Conservation (phyloP, 2,797 vertebrate genomes). For the Protosalanx chinensis region DNA sequence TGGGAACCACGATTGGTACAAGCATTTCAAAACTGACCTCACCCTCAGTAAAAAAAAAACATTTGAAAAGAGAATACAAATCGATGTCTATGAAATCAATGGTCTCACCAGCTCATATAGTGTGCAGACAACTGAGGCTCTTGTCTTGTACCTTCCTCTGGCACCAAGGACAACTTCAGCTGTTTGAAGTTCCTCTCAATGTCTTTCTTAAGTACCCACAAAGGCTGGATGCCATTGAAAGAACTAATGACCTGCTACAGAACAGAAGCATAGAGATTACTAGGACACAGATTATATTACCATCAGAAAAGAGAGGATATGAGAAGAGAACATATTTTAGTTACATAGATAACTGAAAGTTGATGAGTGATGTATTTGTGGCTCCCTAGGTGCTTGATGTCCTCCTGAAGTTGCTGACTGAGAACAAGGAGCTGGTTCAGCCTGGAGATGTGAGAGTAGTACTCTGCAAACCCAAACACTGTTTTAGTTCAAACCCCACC, state of each 20-base stretch:
- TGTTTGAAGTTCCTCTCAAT: slow-evolving; percentile 83
- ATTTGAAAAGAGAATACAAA: background rate
- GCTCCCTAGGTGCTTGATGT: slow-evolving; percentile 78
- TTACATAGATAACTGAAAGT: slow-evolving; percentile 81
- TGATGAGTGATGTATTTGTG: slow-evolving; percentile 84
- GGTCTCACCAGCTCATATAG: slow-evolving; percentile 74
- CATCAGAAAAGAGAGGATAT: background rate
- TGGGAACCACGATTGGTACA: background rate
- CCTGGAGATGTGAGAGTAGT: slow-evolving; percentile 75
- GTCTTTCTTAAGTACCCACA: slow-evolving; percentile 73
- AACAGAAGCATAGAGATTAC: background rate
- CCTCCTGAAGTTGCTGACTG: slow-evolving; percentile 80
- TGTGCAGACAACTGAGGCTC: slow-evolving; percentile 76
- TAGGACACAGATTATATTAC: background rate
- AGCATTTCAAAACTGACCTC: background rate
- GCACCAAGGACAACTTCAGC: slow-evolving; percentile 75
- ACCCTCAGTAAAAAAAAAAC: background rate
- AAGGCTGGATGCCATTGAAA: slow-evolving; percentile 70
- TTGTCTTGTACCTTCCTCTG: slow-evolving; percentile 68
- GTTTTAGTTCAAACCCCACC: background rate
- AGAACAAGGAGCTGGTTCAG: slow-evolving; percentile 81
- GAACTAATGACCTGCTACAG: slow-evolving; percentile 77
- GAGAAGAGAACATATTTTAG: slow-evolving; percentile 20
- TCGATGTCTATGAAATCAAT: background rate
- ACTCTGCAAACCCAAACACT: slow-evolving; percentile 63